phyloP scores from a whole-genome alignment of 2,888 invertebrate species.

The Chelonus formosanus region DNA sequence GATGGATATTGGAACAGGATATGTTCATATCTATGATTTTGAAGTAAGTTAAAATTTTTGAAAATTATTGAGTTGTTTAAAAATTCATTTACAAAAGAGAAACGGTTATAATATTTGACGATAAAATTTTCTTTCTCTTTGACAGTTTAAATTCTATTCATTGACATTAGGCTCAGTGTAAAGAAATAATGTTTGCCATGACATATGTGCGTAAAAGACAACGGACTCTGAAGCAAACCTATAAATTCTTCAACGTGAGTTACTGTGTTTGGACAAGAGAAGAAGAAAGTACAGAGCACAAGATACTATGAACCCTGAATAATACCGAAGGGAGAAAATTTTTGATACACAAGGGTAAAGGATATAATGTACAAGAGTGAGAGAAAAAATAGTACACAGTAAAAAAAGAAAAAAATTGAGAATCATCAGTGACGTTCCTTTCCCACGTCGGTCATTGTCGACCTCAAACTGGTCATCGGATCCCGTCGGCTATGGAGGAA shows the following conservation, averaged over 20 bases:
- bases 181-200: background rate
- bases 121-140: too few relatives aligned
- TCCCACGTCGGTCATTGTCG: slow-evolving; percentile 63
- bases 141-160: background rate
- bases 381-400: background rate
- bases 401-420: slow-evolving; percentile 16
- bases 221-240: background rate
- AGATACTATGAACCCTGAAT: too few relatives aligned
- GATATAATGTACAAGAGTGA: background rate
- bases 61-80: background rate
- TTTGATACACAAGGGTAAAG: background rate
- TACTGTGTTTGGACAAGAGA: slow-evolving; percentile 17
- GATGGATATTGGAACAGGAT: too few relatives aligned
- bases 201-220: slow-evolving; percentile 9
- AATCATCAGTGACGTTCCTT: slow-evolving; percentile 55
- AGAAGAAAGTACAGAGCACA: background rate
- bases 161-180: background rate
- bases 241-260: slow-evolving; percentile 18
- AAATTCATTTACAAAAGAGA: too few relatives aligned
- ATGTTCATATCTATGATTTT: too few relatives aligned
- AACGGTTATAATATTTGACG: too few relatives aligned
- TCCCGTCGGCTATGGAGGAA: slow-evolving; percentile 57
- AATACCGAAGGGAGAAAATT: background rate
- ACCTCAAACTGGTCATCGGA: slow-evolving; percentile 65
- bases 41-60: background rate